Conservation (phyloP, 2,888 invertebrate genomes). For the Macrophya alboannulata region DNA sequence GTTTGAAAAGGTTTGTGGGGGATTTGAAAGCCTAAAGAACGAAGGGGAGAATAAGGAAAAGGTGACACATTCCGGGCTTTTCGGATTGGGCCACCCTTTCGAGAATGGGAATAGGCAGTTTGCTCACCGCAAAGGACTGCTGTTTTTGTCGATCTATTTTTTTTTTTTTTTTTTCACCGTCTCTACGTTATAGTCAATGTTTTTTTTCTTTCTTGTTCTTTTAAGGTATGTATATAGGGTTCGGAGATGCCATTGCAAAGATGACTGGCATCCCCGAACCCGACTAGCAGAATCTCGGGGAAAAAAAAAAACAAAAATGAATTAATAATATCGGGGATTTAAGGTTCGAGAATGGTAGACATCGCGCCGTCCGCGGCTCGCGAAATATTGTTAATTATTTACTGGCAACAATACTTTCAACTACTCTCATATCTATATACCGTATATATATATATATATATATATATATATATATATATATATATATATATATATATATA, state of each 20-base stretch:
- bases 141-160: conserved; percentile 13
- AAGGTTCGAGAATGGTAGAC: conserved; percentile 11
- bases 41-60: conserved; percentile 1
- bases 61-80: conserved; percentile 33
- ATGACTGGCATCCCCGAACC: conserved; percentile 34
- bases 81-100: conserved; percentile 44
- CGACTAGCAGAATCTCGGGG: not conserved
- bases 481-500: conserved; percentile 24
- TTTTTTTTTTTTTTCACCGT: not conserved
- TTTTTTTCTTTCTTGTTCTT: not conserved
- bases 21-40: conserved; percentile 17
- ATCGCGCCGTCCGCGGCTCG: conserved; percentile 14
- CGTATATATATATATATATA: conserved; percentile 26
- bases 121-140: not conserved
- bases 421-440: conserved; percentile 26
- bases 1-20: conserved; percentile 22
- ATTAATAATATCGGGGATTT: not conserved
- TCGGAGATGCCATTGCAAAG: conserved; percentile 29
- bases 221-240: not conserved
- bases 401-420: conserved; percentile 39
- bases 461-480: conserved; percentile 18
- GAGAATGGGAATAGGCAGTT: conserved; percentile 6
- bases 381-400: conserved; percentile 3
- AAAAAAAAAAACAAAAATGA: not conserved
- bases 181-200: not conserved